These are phyloP conservation scores for Buathra laborator DNA, from an alignment of 2,888 invertebrate species.

Conservation along the genomic window DNA sequence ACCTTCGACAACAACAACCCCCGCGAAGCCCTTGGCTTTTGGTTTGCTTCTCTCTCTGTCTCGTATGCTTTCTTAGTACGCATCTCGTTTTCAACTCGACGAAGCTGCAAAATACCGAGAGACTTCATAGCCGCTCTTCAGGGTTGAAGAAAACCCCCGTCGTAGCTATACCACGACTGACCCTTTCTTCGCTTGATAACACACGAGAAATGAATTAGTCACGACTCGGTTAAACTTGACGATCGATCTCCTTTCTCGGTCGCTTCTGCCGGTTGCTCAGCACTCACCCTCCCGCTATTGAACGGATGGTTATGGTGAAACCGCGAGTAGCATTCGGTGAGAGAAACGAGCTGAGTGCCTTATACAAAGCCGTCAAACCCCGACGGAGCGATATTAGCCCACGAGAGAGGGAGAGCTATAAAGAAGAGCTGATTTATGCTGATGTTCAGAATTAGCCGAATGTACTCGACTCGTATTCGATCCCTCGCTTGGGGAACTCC, in stretches of 20 bases:
- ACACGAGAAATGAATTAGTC: conserved; percentile 32
- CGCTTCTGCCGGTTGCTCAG: not conserved
- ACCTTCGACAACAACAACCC: not conserved
- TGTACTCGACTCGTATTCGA: not conserved
- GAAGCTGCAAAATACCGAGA: conserved; percentile 5
- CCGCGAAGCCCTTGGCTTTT: not conserved
- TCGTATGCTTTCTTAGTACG: not conserved
- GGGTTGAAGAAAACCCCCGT: not conserved
- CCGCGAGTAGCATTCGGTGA: not conserved
- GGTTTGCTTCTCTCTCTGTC: not conserved
- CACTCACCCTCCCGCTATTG: not conserved
- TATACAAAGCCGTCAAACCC: conserved; percentile 20
- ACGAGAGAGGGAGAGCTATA: not conserved
- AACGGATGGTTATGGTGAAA: not conserved
- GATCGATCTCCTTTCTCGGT: conserved; percentile 26
- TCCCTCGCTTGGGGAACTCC: not conserved
- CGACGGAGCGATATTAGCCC: conserved; percentile 4
- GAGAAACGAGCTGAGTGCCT: conserved; percentile 13
- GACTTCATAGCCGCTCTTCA: not conserved
- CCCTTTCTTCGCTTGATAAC: conserved; percentile 25
- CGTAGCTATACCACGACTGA: not conserved
- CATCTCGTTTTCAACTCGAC: conserved; percentile 15
- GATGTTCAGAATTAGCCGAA: conserved; percentile 5
- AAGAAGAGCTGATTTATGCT: conserved; percentile 20
- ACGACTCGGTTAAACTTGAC: conserved; percentile 19